Evolutionary conservation across 2,888 invertebrate species (phyloP), one percentile per base, ranked within the genome.

Genomic region (Amphipoea oculea): DNA sequence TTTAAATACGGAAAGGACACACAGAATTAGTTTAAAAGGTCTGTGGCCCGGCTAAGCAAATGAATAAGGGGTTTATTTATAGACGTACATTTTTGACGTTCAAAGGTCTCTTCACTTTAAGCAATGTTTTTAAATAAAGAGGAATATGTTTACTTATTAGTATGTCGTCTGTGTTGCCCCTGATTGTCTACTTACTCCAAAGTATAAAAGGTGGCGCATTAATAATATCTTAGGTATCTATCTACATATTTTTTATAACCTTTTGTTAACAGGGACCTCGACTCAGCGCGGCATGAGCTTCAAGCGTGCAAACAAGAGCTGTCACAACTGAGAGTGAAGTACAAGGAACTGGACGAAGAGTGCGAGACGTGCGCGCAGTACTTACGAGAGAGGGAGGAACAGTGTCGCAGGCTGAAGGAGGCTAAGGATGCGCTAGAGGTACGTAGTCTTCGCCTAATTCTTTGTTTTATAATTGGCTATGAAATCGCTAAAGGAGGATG

Each of bases 281-380:
- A 97, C 82, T 80, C 93, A 60, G 84, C 94, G 0, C 94, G 94
- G 67, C 71, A 84, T 0, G 94, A 96, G 74, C 89, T 96, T 48
- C 84, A 89, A 12, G 76, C 91, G 1, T 94, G 94, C 73, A 95
- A 94, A 65, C 92, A 91, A 42, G 95, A 96, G 81, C 69, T 95
- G 14, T 86, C 92, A 4, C 92, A 94, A 36, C 88, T 97, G 11
- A 91, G 90, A 54, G 87, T 91, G 51, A 92, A 93, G n/a, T 96
- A 95, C 89, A 92, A 93, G 48, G 97, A 97, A 3, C 84, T 97
- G 48, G 95, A 95, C 60, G 95, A 95, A 0, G 97, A 97, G 89
- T 96, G 97, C 87, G 97, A 97, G 65, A 95, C 94, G 0, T 97
- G 95, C 84, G 93, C 94, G 0, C 89, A 93, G 85, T 95, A 95